phyloP scores from a whole-genome alignment of 2,113 vertebrate genomes.

The Corythaixoides concolor region DNA sequence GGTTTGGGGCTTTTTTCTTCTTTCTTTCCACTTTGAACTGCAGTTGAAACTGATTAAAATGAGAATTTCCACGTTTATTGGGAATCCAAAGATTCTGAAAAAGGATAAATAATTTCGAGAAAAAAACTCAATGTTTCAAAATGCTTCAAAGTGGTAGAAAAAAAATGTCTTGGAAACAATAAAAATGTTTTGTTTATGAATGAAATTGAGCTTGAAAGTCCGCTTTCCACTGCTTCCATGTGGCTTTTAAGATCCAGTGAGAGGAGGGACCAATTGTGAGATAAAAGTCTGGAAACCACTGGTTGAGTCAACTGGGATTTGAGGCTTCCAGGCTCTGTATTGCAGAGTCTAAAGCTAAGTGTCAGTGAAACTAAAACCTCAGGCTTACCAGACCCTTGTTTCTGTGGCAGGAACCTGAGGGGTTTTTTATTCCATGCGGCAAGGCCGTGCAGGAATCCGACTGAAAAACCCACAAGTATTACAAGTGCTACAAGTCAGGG shows the following conservation, averaged over 20 bases:
- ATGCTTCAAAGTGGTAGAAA: not conserved
- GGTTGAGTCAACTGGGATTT: not conserved
- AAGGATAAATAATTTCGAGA: not conserved
- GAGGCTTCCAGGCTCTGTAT: not conserved
- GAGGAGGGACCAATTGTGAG: not conserved
- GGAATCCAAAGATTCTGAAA: not conserved
- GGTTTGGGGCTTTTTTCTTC: not conserved
- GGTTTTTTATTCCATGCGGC: not conserved
- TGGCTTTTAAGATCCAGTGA: not conserved
- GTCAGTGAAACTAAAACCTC: not conserved
- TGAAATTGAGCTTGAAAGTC: not conserved
- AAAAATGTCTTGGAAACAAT: not conserved
- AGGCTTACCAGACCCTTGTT: not conserved
- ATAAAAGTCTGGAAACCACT: not conserved
- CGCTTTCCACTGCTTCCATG: not conserved
- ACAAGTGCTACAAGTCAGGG: not conserved
- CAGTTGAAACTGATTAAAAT: not conserved
- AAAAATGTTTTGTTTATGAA: not conserved
- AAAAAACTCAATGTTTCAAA: not conserved
- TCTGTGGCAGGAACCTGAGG: not conserved
- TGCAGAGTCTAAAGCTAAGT: not conserved
- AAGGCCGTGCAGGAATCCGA: not conserved
- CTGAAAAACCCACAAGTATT: not conserved
- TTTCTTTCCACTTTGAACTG: not conserved
- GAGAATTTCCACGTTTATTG: not conserved